Conservation (phyloP, 2,888 invertebrate genomes). For the Cantharis rustica region DNA sequence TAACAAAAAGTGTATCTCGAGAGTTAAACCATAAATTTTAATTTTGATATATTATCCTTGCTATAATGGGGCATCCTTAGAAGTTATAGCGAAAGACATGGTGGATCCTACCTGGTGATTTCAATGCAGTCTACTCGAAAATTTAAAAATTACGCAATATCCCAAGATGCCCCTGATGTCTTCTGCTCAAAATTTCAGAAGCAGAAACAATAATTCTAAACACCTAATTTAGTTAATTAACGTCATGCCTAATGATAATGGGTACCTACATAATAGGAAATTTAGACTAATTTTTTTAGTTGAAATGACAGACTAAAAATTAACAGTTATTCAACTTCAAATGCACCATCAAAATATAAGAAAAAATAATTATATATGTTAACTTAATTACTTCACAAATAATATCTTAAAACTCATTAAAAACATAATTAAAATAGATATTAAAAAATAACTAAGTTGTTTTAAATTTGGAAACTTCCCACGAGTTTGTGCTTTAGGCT, state of each 20-base stretch:
- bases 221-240: neutral
- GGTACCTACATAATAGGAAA: no score
- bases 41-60: no score
- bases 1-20: no score
- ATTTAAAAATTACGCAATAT: neutral
- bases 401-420: neutral
- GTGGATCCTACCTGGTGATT: neutral
- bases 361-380: neutral
- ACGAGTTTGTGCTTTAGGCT: neutral
- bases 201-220: neutral
- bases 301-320: neutral
- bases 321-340: neutral
- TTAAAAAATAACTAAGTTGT: neutral
- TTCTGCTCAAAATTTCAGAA: neutral
- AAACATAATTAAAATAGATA: neutral
- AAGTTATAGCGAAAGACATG: no score
- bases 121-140: neutral
- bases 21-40: no score
- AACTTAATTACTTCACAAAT: neutral
- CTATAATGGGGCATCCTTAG: no score
- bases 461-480: neutral
- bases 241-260: neutral
- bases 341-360: neutral
- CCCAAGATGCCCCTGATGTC: no score
- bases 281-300: neutral